Conservation (phyloP, 1,140 invertebrate species). For the Nasonia longicornis region DNA sequence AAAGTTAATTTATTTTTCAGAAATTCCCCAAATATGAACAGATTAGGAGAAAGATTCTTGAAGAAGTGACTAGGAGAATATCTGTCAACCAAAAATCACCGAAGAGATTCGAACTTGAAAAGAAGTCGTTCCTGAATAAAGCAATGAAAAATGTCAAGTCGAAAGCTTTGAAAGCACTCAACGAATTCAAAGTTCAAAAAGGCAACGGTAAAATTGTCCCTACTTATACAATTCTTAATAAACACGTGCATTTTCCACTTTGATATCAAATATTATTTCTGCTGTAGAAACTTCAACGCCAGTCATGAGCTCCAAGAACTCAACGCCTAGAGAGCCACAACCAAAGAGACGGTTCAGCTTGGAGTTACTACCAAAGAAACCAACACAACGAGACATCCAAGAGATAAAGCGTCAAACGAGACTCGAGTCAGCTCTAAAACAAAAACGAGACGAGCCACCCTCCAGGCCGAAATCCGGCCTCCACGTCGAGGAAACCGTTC, state of each 20-base stretch:
- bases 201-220: constrained; percentile 50
- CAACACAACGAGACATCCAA: constrained; percentile 51
- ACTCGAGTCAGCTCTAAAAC: background rate
- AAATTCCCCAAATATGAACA: constrained; percentile 69
- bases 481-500: constrained; percentile 8
- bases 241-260: constrained; percentile 1
- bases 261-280: constrained; percentile 27
- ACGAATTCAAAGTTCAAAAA: constrained; percentile 61
- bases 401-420: constrained; percentile 25
- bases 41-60: constrained; percentile 67
- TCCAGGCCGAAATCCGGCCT: constrained; percentile 6
- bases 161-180: constrained; percentile 68
- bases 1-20: constrained; percentile 60
- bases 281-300: constrained; percentile 46
- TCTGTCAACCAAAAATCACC: constrained; percentile 49
- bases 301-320: constrained; percentile 49
- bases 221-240: background rate
- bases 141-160: constrained; percentile 69
- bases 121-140: constrained; percentile 64
- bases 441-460: background rate
- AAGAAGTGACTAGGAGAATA: constrained; percentile 67
- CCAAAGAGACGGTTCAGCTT: constrained; percentile 45
- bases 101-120: constrained; percentile 47
- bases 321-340: constrained; percentile 43
- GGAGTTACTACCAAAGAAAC: constrained; percentile 52